Percentiles rank a stretch among this genome's conserved stretches.
Evolutionary conservation across 2,797 vertebrate species (phyloP).

Genomic region (Chelonia mydas): DNA sequence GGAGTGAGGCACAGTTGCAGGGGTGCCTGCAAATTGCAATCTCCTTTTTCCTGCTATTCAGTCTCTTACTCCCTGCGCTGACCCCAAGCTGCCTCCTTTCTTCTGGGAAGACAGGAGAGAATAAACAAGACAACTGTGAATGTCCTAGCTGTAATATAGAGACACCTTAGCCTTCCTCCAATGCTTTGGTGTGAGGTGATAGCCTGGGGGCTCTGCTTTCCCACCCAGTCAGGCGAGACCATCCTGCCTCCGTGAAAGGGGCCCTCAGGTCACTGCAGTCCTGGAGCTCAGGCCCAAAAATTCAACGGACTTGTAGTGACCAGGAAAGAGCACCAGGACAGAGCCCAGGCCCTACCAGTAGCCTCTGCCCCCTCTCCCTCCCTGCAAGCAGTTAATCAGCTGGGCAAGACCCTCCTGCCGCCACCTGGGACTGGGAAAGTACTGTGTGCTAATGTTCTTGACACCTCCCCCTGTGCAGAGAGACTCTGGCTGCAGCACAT

Average conservation of each 20-base stretch:
- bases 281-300: background rate
- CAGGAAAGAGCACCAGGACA: background rate
- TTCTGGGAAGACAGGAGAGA: background rate
- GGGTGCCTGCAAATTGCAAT: background rate
- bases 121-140: background rate
- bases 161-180: background rate
- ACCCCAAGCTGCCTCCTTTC: background rate
- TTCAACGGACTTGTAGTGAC: background rate
- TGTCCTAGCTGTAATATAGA: background rate
- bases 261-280: background rate
- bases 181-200: background rate
- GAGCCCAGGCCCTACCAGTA: background rate
- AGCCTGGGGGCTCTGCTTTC: background rate
- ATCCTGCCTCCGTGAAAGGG: background rate
- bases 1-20: background rate
- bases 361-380: background rate
- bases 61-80: background rate
- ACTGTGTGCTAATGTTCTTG: background rate
- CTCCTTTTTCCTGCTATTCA: background rate
- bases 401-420: background rate
- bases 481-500: background rate
- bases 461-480: fast-evolving
- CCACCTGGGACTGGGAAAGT: too few relatives aligned
- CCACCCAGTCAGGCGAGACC: background rate
- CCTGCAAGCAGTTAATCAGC: background rate